Evolutionary conservation across 2,113 vertebrate genomes (phyloP).

Genomic region (Dolichotis patagonum): DNA sequence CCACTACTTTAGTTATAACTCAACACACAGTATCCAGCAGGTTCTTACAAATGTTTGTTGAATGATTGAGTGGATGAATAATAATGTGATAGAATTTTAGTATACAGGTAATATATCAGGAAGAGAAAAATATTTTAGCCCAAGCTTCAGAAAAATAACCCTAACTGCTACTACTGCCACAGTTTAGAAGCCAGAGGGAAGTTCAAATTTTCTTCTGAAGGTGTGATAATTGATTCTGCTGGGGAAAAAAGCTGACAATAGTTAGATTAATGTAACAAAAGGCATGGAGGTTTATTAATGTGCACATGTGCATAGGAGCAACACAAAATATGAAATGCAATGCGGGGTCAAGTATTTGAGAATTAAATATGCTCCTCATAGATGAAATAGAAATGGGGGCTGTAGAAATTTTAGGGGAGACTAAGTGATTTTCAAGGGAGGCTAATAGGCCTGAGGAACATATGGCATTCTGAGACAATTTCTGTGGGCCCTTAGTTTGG

Average conservation of each 20-base stretch:
- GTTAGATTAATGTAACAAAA: neutral
- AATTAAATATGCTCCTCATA: neutral
- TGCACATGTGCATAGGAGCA: neutral
- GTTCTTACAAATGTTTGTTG: neutral
- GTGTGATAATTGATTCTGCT: neutral
- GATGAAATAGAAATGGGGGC: neutral
- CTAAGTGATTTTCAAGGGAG: neutral
- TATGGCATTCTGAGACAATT: neutral
- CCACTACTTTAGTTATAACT: neutral
- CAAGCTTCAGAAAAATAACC: neutral
- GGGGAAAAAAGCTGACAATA: neutral
- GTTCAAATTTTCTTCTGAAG: neutral
- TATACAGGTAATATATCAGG: neutral
- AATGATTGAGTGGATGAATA: neutral
- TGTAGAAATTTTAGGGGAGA: neutral
- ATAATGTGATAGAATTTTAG: constrained; percentile 13
- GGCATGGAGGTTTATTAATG: neutral
- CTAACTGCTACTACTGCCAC: neutral
- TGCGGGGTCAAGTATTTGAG: neutral
- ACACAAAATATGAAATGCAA: neutral
- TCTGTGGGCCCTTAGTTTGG: neutral
- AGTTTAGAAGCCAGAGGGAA: neutral
- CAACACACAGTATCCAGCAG: neutral
- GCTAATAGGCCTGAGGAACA: neutral
- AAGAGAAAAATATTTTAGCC: neutral